phyloP scores from a whole-genome alignment of 1,140 invertebrate species.

The Lucilia cuprina region DNA sequence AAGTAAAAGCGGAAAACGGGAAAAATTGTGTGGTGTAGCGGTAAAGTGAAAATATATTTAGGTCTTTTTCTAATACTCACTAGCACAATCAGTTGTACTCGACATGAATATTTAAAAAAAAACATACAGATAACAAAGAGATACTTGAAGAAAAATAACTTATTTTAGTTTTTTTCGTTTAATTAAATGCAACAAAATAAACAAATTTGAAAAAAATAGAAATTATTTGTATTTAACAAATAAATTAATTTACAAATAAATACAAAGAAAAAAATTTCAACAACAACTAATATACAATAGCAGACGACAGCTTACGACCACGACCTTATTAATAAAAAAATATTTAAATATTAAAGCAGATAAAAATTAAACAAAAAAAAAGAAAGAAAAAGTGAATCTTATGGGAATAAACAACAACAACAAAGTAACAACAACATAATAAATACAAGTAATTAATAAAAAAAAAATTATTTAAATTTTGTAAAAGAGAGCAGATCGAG shows the following conservation, averaged over 20 bases:
- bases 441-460: not conserved
- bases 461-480: not conserved
- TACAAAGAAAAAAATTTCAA: not conserved
- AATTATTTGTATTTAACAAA: not conserved
- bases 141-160: not conserved
- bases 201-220: not conserved
- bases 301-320: not conserved
- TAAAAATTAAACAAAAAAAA: not conserved
- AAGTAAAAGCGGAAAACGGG: slow-evolving; percentile 13
- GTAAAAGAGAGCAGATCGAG: not conserved
- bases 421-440: not conserved
- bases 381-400: not conserved
- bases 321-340: not conserved
- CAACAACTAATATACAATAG: not conserved
- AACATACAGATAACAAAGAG: not conserved
- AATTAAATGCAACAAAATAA: not conserved
- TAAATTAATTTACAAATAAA: not conserved
- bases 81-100: not conserved
- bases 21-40: slow-evolving; percentile 13
- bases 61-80: not conserved
- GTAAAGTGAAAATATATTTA: slow-evolving; percentile 29
- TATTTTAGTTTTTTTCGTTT: not conserved
- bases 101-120: not conserved
- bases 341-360: not conserved
- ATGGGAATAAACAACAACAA: not conserved